Evolutionary conservation across 2,888 invertebrate species (phyloP).

Genomic region (Drosophila niveifrons): DNA sequence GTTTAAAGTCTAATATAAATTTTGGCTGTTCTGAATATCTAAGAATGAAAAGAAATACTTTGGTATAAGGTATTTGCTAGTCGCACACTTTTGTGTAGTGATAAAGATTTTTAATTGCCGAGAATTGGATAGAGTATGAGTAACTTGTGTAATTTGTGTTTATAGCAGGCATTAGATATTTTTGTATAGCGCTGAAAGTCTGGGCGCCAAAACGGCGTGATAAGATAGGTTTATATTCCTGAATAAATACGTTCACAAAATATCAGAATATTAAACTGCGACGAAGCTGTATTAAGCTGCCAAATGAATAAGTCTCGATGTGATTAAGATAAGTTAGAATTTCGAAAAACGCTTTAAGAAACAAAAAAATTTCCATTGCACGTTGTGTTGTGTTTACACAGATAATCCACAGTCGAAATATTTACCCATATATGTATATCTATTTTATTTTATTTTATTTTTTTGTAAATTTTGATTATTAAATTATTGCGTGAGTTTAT

Average conservation of each 20-base stretch:
- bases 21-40: not conserved
- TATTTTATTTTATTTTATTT: constrained; percentile 8
- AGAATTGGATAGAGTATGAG: constrained; percentile 6
- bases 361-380: not conserved
- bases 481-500: constrained; percentile 40
- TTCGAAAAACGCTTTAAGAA: not conserved
- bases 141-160: constrained; percentile 20
- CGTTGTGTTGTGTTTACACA: constrained; percentile 9
- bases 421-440: too few relatives aligned
- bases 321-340: not conserved
- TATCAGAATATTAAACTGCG: constrained; percentile 19
- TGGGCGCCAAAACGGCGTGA: constrained; percentile 10
- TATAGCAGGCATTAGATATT: constrained; percentile 16
- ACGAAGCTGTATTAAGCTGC: not conserved
- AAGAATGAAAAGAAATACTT: not conserved
- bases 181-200: constrained; percentile 4
- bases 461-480: constrained; percentile 42
- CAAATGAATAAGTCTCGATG: not conserved
- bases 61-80: not conserved
- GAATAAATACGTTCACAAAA: constrained; percentile 1
- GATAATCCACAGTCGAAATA: not conserved
- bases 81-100: constrained; percentile 6
- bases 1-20: not conserved
- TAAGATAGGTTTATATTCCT: constrained; percentile 25
- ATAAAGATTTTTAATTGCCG: constrained; percentile 13